Evolutionary conservation across 2,888 invertebrate genomes (phyloP).

Genomic region (Myathropa florea): DNA sequence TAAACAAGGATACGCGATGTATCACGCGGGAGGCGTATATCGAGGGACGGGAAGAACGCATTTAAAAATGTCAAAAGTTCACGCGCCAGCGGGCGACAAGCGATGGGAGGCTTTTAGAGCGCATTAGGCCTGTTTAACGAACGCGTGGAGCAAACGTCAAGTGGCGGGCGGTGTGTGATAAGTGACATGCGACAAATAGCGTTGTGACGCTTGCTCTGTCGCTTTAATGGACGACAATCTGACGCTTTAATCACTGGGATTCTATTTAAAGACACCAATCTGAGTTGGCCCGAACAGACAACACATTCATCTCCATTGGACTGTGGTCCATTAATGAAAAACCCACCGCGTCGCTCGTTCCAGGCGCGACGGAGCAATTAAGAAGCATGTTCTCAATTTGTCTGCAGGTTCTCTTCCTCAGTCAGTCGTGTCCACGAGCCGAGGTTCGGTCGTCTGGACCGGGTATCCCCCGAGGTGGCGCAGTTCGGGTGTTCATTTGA

Average conservation of each 20-base stretch:
- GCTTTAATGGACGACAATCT: not conserved
- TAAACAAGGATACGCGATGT: not conserved
- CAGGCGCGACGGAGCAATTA: not conserved
- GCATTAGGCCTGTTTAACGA: not conserved
- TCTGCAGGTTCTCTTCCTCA: not conserved
- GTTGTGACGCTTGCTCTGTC: not conserved
- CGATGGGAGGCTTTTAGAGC: not conserved
- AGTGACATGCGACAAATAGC: not conserved
- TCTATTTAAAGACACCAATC: not conserved
- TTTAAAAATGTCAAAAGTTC: not conserved
- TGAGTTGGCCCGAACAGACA: not conserved
- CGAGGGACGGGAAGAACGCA: not conserved
- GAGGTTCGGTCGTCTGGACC: too few species aligned
- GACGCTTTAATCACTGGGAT: not conserved
- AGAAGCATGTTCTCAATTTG: not conserved
- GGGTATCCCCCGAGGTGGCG: not conserved
- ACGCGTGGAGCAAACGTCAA: not conserved
- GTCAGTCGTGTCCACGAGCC: not conserved
- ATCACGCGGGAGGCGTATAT: not conserved
- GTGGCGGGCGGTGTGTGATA: not conserved
- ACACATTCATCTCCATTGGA: not conserved
- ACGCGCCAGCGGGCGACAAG: not conserved
- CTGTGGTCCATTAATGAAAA: not conserved
- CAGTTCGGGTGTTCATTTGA: not conserved
- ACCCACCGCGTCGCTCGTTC: not conserved